These are phyloP conservation scores for Drosophila pachea DNA, from an alignment of 1,140 invertebrate genomes.

Conservation along the genomic window DNA sequence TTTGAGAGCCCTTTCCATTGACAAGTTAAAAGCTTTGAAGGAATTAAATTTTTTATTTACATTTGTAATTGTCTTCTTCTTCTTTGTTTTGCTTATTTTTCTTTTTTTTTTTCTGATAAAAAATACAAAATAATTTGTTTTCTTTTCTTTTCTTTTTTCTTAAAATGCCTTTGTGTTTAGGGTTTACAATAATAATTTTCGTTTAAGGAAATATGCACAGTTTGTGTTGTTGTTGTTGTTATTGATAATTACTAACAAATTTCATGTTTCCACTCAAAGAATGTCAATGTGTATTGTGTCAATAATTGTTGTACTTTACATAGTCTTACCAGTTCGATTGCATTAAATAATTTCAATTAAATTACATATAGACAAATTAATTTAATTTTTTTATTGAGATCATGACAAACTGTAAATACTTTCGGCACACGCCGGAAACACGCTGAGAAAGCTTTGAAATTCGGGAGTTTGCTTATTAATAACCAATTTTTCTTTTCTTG, in stretches of 20 bases:
- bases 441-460: conserved; percentile 74
- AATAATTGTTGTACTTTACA: conserved; percentile 30
- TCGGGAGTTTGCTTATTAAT: conserved; percentile 13
- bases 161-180: conserved; percentile 32
- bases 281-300: conserved; percentile 35
- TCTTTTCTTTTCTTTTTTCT: conserved; percentile 30
- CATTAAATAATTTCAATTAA: conserved; percentile 72
- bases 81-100: conserved; percentile 22
- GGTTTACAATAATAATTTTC: conserved; percentile 59
- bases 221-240: conserved; percentile 55
- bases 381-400: conserved; percentile 72
- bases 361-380: conserved; percentile 67
- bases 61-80: conserved; percentile 52
- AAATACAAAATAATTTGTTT: conserved; percentile 44
- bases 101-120: conserved; percentile 32
- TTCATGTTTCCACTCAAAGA: conserved; percentile 19
- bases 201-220: conserved; percentile 73
- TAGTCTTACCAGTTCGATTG: conserved; percentile 26
- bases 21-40: conserved; percentile 60
- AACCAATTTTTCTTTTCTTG: conserved; percentile 19
- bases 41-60: conserved; percentile 48
- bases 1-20: conserved; percentile 24
- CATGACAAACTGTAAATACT: conserved; percentile 73
- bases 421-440: conserved; percentile 69
- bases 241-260: conserved; percentile 28